Evolutionary conservation across 2,113 vertebrate genomes (phyloP).

Genomic region (Ciconia boyciana): DNA sequence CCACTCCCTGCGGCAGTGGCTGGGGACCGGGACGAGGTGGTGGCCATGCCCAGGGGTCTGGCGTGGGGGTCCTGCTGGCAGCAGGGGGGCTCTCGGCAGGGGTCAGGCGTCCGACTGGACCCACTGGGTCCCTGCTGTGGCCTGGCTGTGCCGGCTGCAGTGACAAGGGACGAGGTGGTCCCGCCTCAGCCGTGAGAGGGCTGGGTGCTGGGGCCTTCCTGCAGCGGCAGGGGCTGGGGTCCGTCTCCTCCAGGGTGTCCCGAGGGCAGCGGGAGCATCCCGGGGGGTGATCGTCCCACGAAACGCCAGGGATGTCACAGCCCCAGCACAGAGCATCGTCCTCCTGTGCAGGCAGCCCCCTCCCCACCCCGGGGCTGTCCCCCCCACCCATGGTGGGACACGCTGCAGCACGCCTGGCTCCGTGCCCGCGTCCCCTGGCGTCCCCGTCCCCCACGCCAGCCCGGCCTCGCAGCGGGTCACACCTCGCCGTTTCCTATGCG

Average conservation of each 20-base stretch:
- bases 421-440: accelerated
- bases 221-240: accelerated
- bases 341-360: neutral
- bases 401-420: neutral
- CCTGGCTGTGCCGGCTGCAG: neutral
- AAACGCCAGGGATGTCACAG: neutral
- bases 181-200: accelerated
- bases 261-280: accelerated
- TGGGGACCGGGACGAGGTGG: neutral
- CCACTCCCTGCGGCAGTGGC: neutral
- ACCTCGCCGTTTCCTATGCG: accelerated
- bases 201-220: neutral
- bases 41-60: neutral
- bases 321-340: neutral
- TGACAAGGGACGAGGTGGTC: neutral
- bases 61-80: neutral
- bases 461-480: neutral
- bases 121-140: accelerated
- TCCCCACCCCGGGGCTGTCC: neutral
- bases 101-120: accelerated
- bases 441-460: neutral
- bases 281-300: accelerated
- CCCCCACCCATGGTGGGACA: neutral
- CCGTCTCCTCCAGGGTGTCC: neutral
- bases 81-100: neutral